A percentile compares a stretch with the other conserved stretches of the same genome.
These are phyloP conservation scores for Andrena bicolor DNA, from an alignment of 2,888 invertebrate species.

Conservation along the genomic window DNA sequence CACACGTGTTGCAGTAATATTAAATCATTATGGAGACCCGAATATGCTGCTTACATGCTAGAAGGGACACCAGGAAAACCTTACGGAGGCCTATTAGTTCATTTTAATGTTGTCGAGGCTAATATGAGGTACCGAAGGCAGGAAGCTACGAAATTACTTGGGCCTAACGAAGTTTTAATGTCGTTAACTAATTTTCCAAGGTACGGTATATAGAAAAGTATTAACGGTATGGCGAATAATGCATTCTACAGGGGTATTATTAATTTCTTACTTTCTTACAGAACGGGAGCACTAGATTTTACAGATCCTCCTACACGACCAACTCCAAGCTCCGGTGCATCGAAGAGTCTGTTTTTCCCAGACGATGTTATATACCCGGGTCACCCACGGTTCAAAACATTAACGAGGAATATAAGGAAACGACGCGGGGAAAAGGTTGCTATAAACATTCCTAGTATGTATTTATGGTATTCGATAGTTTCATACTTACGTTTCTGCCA, in stretches of 20 bases:
- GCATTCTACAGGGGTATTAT: not conserved
- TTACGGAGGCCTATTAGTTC: conserved; percentile 97
- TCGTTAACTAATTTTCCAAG: conserved; percentile 97
- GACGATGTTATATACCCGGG: conserved; percentile 97
- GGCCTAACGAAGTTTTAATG: conserved; percentile 93
- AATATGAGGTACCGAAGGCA: conserved; percentile 97
- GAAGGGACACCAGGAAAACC: conserved; percentile 99
- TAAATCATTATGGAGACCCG: conserved; percentile 98
- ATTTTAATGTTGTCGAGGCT: conserved; percentile 99
- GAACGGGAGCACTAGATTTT: conserved; percentile 95
- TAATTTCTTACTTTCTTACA: conserved; percentile 81
- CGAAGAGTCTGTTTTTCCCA: conserved; percentile 96
- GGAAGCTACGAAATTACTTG: conserved; percentile 92
- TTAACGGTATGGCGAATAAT: not conserved
- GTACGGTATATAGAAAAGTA: conserved; percentile 83
- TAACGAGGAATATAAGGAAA: conserved; percentile 96
- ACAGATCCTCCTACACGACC: conserved; percentile 93
- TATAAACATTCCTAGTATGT: conserved; percentile 97
- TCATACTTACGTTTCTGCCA: not conserved
- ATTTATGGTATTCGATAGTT: conserved; percentile 14
- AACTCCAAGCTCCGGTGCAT: conserved; percentile 90
- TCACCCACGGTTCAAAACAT: conserved; percentile 97
- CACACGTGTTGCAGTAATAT: conserved; percentile 85
- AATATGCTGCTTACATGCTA: conserved; percentile 99
- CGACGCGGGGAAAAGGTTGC: conserved; percentile 97